phyloP scores from a whole-genome alignment of 2,797 vertebrate genomes.

The Echiichthys vipera region DNA sequence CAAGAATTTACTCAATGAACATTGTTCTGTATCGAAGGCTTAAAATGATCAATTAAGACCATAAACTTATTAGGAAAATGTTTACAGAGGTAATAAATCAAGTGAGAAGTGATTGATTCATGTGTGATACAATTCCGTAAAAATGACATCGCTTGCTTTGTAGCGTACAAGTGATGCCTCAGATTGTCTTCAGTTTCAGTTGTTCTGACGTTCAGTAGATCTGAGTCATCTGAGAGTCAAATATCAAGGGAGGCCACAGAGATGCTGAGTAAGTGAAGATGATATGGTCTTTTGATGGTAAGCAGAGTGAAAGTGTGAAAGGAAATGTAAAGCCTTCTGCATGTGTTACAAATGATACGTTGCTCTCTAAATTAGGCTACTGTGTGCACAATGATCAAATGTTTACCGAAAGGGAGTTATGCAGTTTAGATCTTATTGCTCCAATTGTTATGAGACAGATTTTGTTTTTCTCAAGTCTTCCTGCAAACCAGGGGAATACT shows the following conservation, averaged over 20 bases:
- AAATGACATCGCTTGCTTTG: conserved; percentile 24
- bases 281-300: conserved; percentile 41
- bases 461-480: background rate
- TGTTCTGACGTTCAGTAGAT: conserved; percentile 24
- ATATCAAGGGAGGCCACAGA: conserved; percentile 32
- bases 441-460: background rate
- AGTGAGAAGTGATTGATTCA: no score
- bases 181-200: background rate
- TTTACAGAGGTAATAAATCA: no score
- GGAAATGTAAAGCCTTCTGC: conserved; percentile 25
- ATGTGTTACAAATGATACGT: conserved; percentile 19
- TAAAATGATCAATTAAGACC: no score
- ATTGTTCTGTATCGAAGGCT: no score
- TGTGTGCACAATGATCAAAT: background rate
- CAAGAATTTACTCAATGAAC: no score
- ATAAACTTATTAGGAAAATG: no score
- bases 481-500: background rate
- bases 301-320: conserved; percentile 24
- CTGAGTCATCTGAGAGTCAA: conserved; percentile 28
- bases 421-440: conserved; percentile 3
- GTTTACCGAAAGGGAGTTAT: conserved; percentile 3
- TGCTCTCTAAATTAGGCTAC: background rate
- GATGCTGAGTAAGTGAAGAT: conserved; percentile 50
- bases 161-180: background rate
- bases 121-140: conserved; percentile 3